Evolutionary conservation across 2,113 vertebrate genomes (phyloP), one percentile per base, ranked within the genome.

Genomic region (Forbesichthys papilliferus): DNA sequence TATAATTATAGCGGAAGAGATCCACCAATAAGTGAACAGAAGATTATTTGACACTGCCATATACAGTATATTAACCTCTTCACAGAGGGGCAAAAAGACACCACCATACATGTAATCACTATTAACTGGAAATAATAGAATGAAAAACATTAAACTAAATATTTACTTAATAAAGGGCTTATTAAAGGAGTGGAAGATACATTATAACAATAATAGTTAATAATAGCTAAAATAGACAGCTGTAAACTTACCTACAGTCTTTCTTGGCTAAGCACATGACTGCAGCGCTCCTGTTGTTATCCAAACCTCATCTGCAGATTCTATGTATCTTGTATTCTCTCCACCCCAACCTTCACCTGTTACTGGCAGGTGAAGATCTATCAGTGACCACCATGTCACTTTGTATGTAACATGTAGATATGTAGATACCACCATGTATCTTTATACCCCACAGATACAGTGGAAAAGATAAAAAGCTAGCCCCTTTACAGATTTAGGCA

Each of bases 251-350:
- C 9, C 1, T 27, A 27, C 27, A 27, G 27, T 27, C 27, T 42
- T 42, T 4, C n/a, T 54, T 16, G 52, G 20, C 56, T 20, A 16
- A 6, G 14, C 59, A 16, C 6, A 48, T 54, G 49, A 34, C 63
- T 53, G 20, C 4, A 13, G 13, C 9, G 16, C 0, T n/a, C 34
- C 7, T 34, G 16, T 11, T 14, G 52, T 55, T 74, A 42, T 5
- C 16, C 4, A 34, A 68, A 57, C 18, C 18, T 47, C 53, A 63
- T 64, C 55, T 64, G 60, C 42, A 57, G 46, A 67, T 63, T 58
- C 68, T 54, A 66, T 70, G 27, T 57, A 48, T 33, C 36, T 67
- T 69, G 70, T 48, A 12, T 34, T 59, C 14, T 33, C 48, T 65
- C 11, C 14, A 53, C 1, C 27, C 34, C 49, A 62, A 64, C 18